phyloP scores from a whole-genome alignment of 2,113 vertebrate genomes.

The Proteles cristata region DNA sequence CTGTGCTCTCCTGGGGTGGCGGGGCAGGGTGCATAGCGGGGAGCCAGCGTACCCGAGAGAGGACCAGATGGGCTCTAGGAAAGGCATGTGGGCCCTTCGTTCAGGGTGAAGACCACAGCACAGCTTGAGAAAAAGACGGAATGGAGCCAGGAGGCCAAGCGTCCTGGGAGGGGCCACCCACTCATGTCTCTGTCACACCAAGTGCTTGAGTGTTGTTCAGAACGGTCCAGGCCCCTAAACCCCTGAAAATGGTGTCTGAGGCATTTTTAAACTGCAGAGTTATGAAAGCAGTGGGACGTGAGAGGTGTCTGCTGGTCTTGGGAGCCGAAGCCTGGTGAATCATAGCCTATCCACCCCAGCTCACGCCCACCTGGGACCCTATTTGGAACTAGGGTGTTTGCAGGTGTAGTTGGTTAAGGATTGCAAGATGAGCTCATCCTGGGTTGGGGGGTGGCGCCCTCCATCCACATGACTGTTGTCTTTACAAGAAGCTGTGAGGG shows the following conservation, averaged over 20 bases:
- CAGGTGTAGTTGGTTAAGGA: neutral
- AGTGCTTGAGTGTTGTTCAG: neutral
- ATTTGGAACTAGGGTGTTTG: neutral
- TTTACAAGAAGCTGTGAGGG: neutral
- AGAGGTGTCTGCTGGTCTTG: neutral
- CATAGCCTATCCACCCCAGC: rapidly evolving
- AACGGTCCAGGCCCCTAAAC: neutral
- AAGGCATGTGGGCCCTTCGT: neutral
- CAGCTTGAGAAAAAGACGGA: neutral
- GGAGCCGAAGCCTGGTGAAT: neutral
- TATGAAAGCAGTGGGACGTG: neutral
- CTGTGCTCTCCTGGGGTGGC: rapidly evolving
- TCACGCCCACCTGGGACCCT: neutral
- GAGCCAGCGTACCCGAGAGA: no score
- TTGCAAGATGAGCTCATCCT: neutral
- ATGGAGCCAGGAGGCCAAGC: neutral
- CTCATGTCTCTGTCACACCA: neutral
- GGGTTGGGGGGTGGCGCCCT: neutral
- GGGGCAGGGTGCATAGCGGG: no score
- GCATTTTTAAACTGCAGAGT: neutral
- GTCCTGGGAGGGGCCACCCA: neutral
- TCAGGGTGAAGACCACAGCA: neutral
- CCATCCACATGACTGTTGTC: neutral
- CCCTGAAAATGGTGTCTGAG: neutral
- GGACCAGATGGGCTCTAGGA: neutral